Conservation (phyloP, 2,113 vertebrate genomes). For the Phalacrocorax brasilianus region DNA sequence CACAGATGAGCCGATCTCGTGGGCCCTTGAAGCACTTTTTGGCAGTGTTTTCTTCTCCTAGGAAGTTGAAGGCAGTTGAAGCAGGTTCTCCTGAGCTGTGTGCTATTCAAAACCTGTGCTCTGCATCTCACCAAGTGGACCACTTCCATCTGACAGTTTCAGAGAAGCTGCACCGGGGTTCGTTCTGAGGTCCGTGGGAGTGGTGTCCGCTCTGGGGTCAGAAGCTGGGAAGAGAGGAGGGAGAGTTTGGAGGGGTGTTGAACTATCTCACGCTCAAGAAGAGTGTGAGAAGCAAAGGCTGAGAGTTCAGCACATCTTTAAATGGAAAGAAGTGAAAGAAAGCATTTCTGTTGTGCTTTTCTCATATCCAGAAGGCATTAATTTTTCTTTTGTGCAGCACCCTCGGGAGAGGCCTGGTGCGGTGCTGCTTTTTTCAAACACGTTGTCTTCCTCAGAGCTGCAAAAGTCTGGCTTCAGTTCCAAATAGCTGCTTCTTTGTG, state of each 20-base stretch:
- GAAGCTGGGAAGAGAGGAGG: background rate
- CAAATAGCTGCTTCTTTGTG: conserved; percentile 36
- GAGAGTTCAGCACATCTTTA: background rate
- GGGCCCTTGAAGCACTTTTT: background rate
- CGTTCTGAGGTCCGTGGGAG: fast-evolving
- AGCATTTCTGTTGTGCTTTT: background rate
- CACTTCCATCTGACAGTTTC: background rate
- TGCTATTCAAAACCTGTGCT: fast-evolving
- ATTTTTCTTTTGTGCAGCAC: background rate
- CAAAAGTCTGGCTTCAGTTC: background rate
- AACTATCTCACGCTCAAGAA: background rate
- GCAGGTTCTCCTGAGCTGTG: background rate
- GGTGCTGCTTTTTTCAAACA: background rate
- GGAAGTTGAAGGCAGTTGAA: background rate
- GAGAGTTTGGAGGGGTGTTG: background rate
- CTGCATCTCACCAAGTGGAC: background rate
- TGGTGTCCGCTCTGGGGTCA: background rate
- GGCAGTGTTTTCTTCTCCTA: background rate
- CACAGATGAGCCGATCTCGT: conserved; percentile 18
- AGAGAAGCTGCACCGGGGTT: background rate
- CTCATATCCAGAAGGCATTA: background rate
- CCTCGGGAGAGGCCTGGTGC: background rate
- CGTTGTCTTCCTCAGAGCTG: background rate
- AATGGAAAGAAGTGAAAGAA: background rate
- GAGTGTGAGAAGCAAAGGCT: background rate